Evolutionary conservation across 2,888 invertebrate genomes (phyloP).

Genomic region (Myathropa florea): DNA sequence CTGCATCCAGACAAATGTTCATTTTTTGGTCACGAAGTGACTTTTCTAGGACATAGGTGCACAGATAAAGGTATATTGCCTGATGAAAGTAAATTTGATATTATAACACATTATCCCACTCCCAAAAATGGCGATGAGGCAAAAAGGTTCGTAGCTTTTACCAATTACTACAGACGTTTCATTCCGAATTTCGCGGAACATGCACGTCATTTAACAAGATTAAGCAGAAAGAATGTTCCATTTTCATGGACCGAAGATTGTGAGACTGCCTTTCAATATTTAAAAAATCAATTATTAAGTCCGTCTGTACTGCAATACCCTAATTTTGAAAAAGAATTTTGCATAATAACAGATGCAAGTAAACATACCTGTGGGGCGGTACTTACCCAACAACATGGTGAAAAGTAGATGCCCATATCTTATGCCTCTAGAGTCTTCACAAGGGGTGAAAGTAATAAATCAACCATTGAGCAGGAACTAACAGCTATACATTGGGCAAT

Average conservation of each 20-base stretch:
- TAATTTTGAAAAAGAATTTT: slow-evolving; percentile 31
- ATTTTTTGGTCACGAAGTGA: slow-evolving; percentile 40
- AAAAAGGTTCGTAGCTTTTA: slow-evolving; percentile 56
- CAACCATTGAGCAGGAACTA: slow-evolving; percentile 72
- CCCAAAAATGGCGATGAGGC: slow-evolving; percentile 45
- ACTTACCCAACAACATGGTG: slow-evolving; percentile 44
- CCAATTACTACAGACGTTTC: too few species aligned
- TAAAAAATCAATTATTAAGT: slow-evolving; percentile 20
- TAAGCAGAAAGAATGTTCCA: slow-evolving; percentile 25
- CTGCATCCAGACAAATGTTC: too few species aligned
- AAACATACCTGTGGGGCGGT: neutral
- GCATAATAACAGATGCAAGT: neutral
- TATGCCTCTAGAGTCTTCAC: slow-evolving; percentile 70
- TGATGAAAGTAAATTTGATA: slow-evolving; percentile 37
- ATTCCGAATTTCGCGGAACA: slow-evolving; percentile 30
- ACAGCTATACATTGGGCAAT: slow-evolving; percentile 72
- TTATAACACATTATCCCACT: slow-evolving; percentile 32
- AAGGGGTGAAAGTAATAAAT: slow-evolving; percentile 71
- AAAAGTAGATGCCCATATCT: slow-evolving; percentile 51
- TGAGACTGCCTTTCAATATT: slow-evolving; percentile 37
- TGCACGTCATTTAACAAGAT: slow-evolving; percentile 11
- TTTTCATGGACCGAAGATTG: slow-evolving; percentile 50
- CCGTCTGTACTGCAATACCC: slow-evolving; percentile 23
- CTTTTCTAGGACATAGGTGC: slow-evolving; percentile 40
- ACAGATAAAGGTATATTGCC: slow-evolving; percentile 34